These are phyloP conservation scores for Parambassis ranga DNA, from an alignment of 2,797 vertebrate species.

Conservation along the genomic window DNA sequence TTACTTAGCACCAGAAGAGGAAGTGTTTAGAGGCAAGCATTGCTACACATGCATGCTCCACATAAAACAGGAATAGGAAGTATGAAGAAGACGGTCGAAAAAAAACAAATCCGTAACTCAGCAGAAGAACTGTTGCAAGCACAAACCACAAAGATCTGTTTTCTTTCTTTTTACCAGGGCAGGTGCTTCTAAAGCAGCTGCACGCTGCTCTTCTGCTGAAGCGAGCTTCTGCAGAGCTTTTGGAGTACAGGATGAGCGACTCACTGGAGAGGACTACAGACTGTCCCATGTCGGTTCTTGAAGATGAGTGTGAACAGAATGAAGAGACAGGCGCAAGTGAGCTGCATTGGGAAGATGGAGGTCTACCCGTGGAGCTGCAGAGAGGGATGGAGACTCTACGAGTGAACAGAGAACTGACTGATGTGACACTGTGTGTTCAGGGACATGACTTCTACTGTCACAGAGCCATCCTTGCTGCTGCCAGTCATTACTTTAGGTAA, in stretches of 20 bases:
- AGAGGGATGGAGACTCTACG: constrained; percentile 71
- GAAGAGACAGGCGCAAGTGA: constrained; percentile 31
- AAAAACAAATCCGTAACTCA: constrained; percentile 57
- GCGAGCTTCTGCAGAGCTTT: neutral
- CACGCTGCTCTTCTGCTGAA: neutral
- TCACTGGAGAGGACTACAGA: constrained; percentile 72
- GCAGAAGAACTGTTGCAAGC: neutral
- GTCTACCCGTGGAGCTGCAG: constrained; percentile 69
- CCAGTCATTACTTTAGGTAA: constrained; percentile 98
- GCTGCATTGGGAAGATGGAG: constrained; percentile 68
- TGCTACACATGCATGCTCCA: constrained; percentile 34
- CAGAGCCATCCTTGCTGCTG: constrained; percentile 91
- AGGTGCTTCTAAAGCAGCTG: constrained; percentile 27
- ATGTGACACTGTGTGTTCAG: constrained; percentile 88
- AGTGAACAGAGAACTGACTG: constrained; percentile 81
- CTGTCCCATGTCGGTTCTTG: constrained; percentile 12
- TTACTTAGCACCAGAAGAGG: constrained; percentile 48
- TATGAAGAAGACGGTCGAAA: constrained; percentile 61
- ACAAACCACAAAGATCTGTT: constrained; percentile 36
- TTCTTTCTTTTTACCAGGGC: constrained; percentile 1
- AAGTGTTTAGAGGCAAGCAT: constrained; percentile 48
- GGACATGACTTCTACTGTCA: constrained; percentile 91
- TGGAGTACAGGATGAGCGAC: constrained; percentile 57
- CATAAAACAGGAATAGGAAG: constrained; percentile 69
- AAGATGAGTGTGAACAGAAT: neutral